These are phyloP conservation scores for Ormia ochracea DNA, from an alignment of 2,888 invertebrate genomes.

Conservation along the genomic window DNA sequence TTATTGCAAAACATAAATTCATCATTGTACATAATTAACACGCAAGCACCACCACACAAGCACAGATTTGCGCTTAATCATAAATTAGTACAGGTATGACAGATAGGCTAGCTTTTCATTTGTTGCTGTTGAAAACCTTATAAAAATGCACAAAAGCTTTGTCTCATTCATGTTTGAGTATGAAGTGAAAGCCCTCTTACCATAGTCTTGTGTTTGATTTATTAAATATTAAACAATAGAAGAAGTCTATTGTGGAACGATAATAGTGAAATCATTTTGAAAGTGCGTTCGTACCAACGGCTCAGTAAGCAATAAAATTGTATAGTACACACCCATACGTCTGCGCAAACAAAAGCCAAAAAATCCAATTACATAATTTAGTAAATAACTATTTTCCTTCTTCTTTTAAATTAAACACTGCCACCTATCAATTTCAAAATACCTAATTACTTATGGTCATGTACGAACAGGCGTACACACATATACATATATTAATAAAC, in stretches of 20 bases:
- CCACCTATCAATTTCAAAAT: no score
- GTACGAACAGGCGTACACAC: no score
- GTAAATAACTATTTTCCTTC: no score
- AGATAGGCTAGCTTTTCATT: constrained; percentile 10
- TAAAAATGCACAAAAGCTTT: constrained; percentile 5
- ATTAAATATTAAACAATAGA: constrained; percentile 2
- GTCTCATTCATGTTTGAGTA: constrained; percentile 42
- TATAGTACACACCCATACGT: no score
- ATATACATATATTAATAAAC: no score
- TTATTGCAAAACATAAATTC: constrained; percentile 33
- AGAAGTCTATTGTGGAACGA: background rate
- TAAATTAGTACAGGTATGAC: constrained; percentile 27
- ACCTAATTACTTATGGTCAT: no score
- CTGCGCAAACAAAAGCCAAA: no score
- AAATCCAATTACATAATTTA: no score
- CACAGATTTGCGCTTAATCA: constrained; percentile 21
- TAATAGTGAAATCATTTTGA: background rate
- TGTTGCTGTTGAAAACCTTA: constrained; percentile 26
- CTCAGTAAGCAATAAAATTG: background rate
- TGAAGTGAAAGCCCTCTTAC: constrained; percentile 39
- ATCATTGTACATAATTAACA: constrained; percentile 32
- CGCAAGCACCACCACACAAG: background rate
- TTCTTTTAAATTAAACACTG: no score
- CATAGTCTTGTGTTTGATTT: constrained; percentile 45
- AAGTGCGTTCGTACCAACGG: background rate